Evolutionary conservation across 2,888 invertebrate genomes (phyloP).

Genomic region (Lasius platythorax): DNA sequence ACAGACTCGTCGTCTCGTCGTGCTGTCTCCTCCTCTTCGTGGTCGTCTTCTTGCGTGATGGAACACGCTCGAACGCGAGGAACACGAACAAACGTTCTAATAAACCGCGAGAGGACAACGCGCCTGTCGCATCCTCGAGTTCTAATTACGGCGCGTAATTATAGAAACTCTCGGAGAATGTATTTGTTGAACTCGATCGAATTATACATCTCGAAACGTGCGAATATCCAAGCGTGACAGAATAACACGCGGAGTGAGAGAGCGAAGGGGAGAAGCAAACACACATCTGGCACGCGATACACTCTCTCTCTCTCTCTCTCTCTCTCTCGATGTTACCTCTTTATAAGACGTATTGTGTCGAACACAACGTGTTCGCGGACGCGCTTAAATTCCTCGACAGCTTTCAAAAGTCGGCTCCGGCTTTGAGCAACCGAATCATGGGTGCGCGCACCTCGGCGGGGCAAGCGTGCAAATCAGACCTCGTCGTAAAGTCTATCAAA

Average conservation of each 20-base stretch:
- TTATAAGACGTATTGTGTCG: constrained; percentile 22
- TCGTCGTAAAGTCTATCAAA: constrained; percentile 81
- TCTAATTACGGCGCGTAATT: constrained; percentile 1
- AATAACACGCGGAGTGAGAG: not conserved
- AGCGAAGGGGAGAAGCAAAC: not conserved
- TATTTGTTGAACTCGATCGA: not conserved
- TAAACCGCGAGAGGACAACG: constrained; percentile 16
- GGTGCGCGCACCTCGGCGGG: constrained; percentile 56
- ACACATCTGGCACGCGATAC: constrained; percentile 46
- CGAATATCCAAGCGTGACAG: not conserved
- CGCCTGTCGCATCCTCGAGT: not conserved
- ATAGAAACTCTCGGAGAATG: too few relatives aligned
- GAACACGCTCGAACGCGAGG: not conserved
- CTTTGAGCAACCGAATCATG: constrained; percentile 54
- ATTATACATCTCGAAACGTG: not conserved
- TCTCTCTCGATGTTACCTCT: constrained; percentile 30
- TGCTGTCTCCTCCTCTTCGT: constrained; percentile 41
- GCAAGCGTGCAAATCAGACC: constrained; percentile 71
- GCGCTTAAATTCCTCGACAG: constrained; percentile 27
- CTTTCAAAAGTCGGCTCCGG: constrained; percentile 53
- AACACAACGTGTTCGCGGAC: constrained; percentile 29
- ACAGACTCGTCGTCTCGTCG: constrained; percentile 52
- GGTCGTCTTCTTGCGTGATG: constrained; percentile 23
- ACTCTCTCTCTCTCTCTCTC: not conserved
- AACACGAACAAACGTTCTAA: not conserved